A percentile compares a stretch with the other conserved stretches of the same genome.
These are phyloP conservation scores for Gracilinanus agilis DNA, from an alignment of 2,113 vertebrate species.

Conservation along the genomic window DNA sequence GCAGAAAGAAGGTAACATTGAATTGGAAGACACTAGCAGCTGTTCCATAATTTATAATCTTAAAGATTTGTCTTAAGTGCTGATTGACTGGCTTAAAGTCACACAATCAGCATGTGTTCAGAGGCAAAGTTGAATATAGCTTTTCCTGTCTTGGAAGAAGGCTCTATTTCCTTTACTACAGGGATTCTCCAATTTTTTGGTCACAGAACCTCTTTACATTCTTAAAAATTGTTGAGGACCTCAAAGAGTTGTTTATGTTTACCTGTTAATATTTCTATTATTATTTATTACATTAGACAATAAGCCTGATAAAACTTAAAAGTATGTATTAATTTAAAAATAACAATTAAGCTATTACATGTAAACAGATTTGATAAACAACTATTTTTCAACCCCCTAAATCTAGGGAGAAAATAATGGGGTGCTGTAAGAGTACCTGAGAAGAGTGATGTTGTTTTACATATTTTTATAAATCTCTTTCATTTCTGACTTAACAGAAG, in stretches of 20 bases:
- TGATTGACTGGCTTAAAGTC: not conserved
- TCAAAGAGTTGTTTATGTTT: not conserved
- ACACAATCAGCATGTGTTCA: not conserved
- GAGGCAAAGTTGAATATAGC: not conserved
- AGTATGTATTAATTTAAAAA: not conserved
- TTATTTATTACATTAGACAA: not conserved
- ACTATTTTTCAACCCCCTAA: not conserved
- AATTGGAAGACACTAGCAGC: not conserved
- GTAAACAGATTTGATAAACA: not conserved
- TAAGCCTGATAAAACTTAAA: not conserved
- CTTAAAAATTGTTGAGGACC: not conserved
- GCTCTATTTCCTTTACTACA: not conserved
- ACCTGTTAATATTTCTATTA: not conserved
- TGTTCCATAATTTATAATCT: not conserved
- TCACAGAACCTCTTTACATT: not conserved
- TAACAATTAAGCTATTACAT: not conserved
- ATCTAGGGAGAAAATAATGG: not conserved
- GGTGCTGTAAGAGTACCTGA: not conserved
- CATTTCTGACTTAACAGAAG: not conserved
- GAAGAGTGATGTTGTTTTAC: not conserved
- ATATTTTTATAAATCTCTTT: not conserved
- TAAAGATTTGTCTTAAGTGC: not conserved
- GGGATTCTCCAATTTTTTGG: not conserved
- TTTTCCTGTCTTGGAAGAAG: not conserved
- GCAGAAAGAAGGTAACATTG: not conserved